phyloP scores from a whole-genome alignment of 2,888 invertebrate genomes.

The Parnassius glacialis region DNA sequence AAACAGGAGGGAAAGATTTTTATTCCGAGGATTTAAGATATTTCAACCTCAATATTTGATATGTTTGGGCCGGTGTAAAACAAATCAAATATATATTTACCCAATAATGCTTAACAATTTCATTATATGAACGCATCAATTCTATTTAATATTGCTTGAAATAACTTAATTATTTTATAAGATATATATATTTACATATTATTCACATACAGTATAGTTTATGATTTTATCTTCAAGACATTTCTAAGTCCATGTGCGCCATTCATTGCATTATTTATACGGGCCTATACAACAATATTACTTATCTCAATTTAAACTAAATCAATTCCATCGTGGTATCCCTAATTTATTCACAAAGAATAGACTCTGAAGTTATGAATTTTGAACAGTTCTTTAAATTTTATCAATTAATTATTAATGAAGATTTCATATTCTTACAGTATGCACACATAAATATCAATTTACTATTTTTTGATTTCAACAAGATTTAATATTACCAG shows the following conservation, averaged over 20 bases:
- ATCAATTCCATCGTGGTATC: conserved; percentile 12
- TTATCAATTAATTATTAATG: not conserved
- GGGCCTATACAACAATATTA: conserved; percentile 1
- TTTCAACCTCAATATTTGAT: too few species aligned
- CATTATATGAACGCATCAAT: too few species aligned
- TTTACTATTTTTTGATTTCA: not conserved
- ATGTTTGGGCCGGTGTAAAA: too few species aligned
- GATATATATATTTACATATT: too few species aligned
- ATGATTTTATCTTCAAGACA: not conserved
- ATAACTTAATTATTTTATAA: not conserved
- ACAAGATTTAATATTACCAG: not conserved
- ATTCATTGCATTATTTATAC: not conserved
- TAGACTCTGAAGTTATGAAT: not conserved
- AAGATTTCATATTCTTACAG: not conserved
- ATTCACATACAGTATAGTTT: too few species aligned
- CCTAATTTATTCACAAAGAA: conserved; percentile 1
- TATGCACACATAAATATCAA: not conserved
- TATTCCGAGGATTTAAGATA: too few species aligned
- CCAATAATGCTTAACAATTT: too few species aligned
- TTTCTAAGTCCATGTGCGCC: conserved; percentile 19
- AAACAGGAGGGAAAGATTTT: too few species aligned
- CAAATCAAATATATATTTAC: too few species aligned
- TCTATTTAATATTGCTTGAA: not conserved
- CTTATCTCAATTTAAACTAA: not conserved
- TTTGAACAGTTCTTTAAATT: not conserved